Evolutionary conservation across 2,888 invertebrate species (phyloP), one percentile per base, ranked within the genome.

Genomic region (Heliconius ismenius): DNA sequence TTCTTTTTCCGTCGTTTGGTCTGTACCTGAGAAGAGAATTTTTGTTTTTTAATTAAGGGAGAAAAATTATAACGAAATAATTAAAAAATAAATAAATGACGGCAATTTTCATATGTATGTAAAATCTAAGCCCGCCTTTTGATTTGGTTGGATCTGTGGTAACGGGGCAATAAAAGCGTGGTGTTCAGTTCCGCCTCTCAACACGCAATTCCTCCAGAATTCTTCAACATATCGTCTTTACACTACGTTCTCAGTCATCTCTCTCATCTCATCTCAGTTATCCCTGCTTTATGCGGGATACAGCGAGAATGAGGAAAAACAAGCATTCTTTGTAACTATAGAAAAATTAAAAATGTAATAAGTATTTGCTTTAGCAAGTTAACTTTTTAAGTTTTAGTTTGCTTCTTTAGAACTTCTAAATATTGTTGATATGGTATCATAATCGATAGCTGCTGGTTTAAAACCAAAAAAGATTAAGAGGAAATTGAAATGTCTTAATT

Each of bases 1-100:
- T 83, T 92, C 93, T 83, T 92, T 92, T 76, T 88, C 86, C 78
- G 92, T 93, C 60, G 92, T 90, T 77, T 89, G 85, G 81, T 92
- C 92, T 74, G 89, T 82, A 36, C 90, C 93, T 93, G 88, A 2
- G 90, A 90, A 80, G 84, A 87, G 21, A 39, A 62, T 67, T 39
- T 18, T 49, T 24, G 24, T 26, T 64, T 18, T 18, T 24, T 11
- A 58, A 18, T 43, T 13, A 18, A 0, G 13, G 36, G 4, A 32
- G 9, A 28, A 32, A 13, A 63, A 15, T 21, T 4, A n/a, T 67
- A 26, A 39, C 36, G 13, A n/a, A 39, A 39, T 67, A 24, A 21
- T 18, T 49, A 21, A 49, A 21, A 49, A 49, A 2, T 7, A 0
- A 49, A 49, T 49, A 7, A 49, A 18, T 21, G 21, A 43, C 43